A percentile compares a stretch with the other conserved stretches of the same genome.
phyloP scores from a whole-genome alignment of 2,888 invertebrate genomes.

The Torymus texanus region DNA sequence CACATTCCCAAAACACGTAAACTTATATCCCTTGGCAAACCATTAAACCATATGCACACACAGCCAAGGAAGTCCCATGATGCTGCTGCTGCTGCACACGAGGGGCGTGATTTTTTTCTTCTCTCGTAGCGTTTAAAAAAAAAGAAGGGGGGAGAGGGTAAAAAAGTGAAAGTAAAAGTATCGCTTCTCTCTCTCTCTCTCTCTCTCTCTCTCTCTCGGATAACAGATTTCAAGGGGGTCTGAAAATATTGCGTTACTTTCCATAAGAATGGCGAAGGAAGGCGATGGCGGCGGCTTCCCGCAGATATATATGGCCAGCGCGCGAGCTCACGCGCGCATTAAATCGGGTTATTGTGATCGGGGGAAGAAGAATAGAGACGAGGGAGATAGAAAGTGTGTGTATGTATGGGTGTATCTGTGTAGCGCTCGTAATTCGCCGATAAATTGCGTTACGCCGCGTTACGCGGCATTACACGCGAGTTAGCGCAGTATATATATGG shows the following conservation, averaged over 20 bases:
- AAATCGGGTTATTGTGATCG: constrained; percentile 20
- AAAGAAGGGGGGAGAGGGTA: no score
- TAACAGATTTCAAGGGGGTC: constrained; percentile 21
- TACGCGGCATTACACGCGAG: constrained; percentile 34
- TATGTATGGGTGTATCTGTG: background rate
- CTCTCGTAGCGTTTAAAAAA: background rate
- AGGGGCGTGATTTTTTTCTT: constrained; percentile 45
- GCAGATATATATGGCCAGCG: constrained; percentile 46
- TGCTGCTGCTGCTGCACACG: no score
- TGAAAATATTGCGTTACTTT: constrained; percentile 44
- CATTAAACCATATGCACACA: no score
- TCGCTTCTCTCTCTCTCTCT: background rate
- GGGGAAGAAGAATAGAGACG: background rate
- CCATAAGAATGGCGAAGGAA: constrained; percentile 30
- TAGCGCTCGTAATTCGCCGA: constrained; percentile 49
- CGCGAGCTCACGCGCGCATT: background rate
- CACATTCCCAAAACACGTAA: no score
- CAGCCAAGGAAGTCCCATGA: no score
- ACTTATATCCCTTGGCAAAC: no score
- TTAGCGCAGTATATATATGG: background rate
- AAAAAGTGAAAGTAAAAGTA: background rate
- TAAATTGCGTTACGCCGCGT: constrained; percentile 51
- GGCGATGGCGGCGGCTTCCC: constrained; percentile 10
- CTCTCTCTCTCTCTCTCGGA: background rate
- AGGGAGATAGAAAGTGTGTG: background rate